Conservation (phyloP, 1,140 invertebrate species). For the Drosophila punjabiensis region DNA sequence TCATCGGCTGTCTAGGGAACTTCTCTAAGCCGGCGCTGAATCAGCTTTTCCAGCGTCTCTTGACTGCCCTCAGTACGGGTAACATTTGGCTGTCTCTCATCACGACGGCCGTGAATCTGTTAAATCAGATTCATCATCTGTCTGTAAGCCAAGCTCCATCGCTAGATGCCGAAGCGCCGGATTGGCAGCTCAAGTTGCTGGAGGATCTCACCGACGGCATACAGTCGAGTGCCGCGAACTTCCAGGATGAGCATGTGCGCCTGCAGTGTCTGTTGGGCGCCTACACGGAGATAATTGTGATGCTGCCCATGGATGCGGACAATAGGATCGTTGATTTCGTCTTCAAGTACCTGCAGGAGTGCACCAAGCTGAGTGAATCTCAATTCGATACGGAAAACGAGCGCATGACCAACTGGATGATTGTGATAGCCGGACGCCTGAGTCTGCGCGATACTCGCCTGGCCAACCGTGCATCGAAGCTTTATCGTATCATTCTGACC, state of each 20-base stretch:
- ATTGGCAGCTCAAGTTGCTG: slow-evolving; percentile 52
- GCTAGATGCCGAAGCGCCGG: slow-evolving; percentile 5
- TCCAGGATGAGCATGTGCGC: slow-evolving; percentile 54
- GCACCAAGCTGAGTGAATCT: slow-evolving; percentile 60
- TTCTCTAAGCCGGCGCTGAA: slow-evolving; percentile 76
- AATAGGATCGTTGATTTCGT: slow-evolving; percentile 56
- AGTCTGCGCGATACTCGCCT: slow-evolving; percentile 60
- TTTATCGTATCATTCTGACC: slow-evolving; percentile 63
- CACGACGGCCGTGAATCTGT: slow-evolving; percentile 56
- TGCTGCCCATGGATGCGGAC: slow-evolving; percentile 44
- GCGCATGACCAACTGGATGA: slow-evolving; percentile 80
- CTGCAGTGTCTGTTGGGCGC: slow-evolving; percentile 61
- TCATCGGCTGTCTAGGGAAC: slow-evolving; percentile 55
- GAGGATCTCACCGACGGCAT: slow-evolving; percentile 42
- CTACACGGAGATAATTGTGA: slow-evolving; percentile 72
- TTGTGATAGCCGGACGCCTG: slow-evolving; percentile 71
- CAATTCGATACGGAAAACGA: slow-evolving; percentile 79
- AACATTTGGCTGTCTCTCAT: slow-evolving; percentile 67
- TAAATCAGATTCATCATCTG: slow-evolving; percentile 59
- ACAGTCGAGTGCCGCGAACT: slow-evolving; percentile 29
- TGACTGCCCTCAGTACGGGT: slow-evolving; percentile 47
- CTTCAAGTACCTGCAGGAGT: slow-evolving; percentile 68
- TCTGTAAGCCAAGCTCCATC: slow-evolving; percentile 56
- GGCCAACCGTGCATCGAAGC: slow-evolving; percentile 50
- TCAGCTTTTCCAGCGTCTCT: slow-evolving; percentile 64